These are phyloP conservation scores for Nephrotoma appendiculata DNA, from an alignment of 2,888 invertebrate genomes.

Conservation along the genomic window DNA sequence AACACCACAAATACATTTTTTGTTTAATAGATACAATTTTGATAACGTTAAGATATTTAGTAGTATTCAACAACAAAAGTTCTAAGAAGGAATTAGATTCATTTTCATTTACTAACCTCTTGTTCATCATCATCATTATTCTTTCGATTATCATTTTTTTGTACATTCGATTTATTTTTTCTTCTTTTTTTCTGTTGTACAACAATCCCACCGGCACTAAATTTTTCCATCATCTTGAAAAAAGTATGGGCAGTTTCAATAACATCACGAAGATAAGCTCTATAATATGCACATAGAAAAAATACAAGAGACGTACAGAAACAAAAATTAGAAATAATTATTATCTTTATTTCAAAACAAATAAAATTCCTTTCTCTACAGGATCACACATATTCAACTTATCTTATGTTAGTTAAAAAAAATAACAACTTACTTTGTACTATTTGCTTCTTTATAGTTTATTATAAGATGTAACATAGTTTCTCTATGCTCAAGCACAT, in stretches of 20 bases:
- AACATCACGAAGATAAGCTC: conserved; percentile 71
- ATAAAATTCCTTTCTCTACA: neutral
- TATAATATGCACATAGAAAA: conserved; percentile 21
- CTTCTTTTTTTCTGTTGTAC: conserved; percentile 37
- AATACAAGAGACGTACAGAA: neutral
- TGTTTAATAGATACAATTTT: too few relatives aligned
- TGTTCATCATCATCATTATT: conserved; percentile 23
- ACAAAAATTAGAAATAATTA: neutral
- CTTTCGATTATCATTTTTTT: conserved; percentile 27
- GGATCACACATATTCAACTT: neutral
- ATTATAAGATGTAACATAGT: conserved; percentile 65
- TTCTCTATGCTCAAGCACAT: conserved; percentile 88
- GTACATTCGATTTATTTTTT: conserved; percentile 22
- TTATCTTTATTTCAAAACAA: neutral
- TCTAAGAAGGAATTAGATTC: neutral
- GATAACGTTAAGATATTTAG: too few relatives aligned
- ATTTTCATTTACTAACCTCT: conserved; percentile 7
- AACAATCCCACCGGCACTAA: conserved; percentile 46
- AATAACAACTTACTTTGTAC: conserved; percentile 53
- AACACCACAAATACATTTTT: too few relatives aligned
- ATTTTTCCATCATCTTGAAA: conserved; percentile 74
- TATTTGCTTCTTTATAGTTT: conserved; percentile 70
- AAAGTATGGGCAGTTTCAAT: conserved; percentile 83
- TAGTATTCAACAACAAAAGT: neutral
- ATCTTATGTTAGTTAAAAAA: neutral